Conservation (phyloP, 2,888 invertebrate genomes). For the Megaustenia siamemsis region DNA sequence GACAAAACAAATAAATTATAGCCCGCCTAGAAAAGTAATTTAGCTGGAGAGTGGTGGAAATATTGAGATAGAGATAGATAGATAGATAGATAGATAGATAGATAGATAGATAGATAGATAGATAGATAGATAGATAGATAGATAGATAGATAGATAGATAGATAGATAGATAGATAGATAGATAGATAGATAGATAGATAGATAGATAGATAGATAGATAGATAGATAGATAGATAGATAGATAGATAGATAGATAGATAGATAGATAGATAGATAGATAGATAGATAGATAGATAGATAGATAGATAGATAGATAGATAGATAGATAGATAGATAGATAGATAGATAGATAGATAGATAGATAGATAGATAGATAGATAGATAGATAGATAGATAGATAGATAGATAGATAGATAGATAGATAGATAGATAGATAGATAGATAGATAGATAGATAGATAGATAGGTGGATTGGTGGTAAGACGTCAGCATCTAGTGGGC, state of each 20-base stretch:
- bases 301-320: background rate
- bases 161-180: slow-evolving; percentile 3
- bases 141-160: slow-evolving; percentile 6
- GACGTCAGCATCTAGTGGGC: no score
- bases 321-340: slow-evolving; percentile 1
- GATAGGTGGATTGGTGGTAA: no score
- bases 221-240: slow-evolving; percentile 5
- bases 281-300: background rate
- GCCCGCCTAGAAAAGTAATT: no score
- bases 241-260: background rate
- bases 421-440: no score
- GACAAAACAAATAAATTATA: no score
- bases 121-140: slow-evolving; percentile 6
- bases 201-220: slow-evolving; percentile 6
- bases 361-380: slow-evolving; percentile 3
- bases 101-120: slow-evolving; percentile 6
- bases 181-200: slow-evolving; percentile 3
- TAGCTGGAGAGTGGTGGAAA: no score
- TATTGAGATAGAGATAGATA: background rate
- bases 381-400: no score
- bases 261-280: slow-evolving; percentile 14
- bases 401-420: no score
- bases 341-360: slow-evolving; percentile 9
- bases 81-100: slow-evolving; percentile 6
- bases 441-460: no score